phyloP scores from a whole-genome alignment of 2,113 vertebrate genomes.

The Boulengeromyrus knoepffleri region DNA sequence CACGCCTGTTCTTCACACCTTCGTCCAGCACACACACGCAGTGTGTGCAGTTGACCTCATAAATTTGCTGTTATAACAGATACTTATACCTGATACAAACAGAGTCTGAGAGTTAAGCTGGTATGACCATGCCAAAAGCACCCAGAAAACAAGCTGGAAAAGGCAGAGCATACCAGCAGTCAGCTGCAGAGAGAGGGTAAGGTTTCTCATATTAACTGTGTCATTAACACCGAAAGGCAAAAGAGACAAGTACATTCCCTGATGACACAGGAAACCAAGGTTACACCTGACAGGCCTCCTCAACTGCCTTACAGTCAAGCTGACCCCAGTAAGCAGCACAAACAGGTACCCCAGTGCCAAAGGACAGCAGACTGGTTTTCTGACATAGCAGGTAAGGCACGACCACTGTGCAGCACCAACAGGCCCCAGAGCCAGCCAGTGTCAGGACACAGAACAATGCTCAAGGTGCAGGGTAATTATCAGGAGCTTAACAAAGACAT shows the following conservation, averaged over 20 bases:
- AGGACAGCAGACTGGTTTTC: neutral
- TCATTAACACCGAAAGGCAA: conserved; percentile 62
- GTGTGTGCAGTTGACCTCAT: neutral
- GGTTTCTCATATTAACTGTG: conserved; percentile 58
- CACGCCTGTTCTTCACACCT: neutral
- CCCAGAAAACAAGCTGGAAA: neutral
- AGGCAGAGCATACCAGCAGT: neutral
- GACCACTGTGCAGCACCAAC: too few species aligned
- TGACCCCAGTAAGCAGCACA: neutral
- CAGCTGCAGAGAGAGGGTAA: neutral
- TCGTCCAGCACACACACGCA: neutral
- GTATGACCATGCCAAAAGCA: neutral
- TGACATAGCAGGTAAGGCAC: neutral
- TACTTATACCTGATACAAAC: neutral
- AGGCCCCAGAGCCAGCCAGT: neutral
- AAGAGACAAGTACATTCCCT: conserved; percentile 63
- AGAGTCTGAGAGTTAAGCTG: neutral
- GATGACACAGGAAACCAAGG: conserved; percentile 37
- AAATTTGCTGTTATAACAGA: neutral
- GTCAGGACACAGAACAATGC: conserved; percentile 40
- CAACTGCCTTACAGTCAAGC: neutral
- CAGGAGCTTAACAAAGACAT: conserved; percentile 49
- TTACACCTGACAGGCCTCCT: neutral
- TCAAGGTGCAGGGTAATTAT: conserved; percentile 55
- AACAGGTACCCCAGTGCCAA: neutral